A percentile compares a stretch with the other conserved stretches of the same genome.
phyloP scores from a whole-genome alignment of 1,140 invertebrate genomes.

The Ooceraea biroi region DNA sequence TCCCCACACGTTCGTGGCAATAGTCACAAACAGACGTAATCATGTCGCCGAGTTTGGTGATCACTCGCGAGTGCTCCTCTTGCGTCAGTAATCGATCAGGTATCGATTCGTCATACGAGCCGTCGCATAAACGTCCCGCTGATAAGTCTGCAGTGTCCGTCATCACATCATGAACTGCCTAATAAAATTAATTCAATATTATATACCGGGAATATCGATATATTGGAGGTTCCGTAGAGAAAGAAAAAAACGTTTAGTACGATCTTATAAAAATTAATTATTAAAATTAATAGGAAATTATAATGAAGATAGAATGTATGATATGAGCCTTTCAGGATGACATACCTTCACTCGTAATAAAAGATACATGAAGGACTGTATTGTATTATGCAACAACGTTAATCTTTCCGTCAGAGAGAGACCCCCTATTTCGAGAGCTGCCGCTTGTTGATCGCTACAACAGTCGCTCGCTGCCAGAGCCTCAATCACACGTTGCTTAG shows the following conservation, averaged over 20 bases:
- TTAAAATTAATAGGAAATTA: too few relatives aligned
- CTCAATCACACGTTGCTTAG: slow-evolving; percentile 96
- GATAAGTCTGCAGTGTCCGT: slow-evolving; percentile 88
- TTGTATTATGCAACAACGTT: slow-evolving; percentile 91
- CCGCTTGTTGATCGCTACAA: slow-evolving; percentile 85
- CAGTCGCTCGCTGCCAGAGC: slow-evolving; percentile 90
- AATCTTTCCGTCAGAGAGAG: slow-evolving; percentile 93
- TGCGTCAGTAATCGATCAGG: slow-evolving; percentile 90
- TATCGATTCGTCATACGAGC: slow-evolving; percentile 78
- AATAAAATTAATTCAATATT: slow-evolving; percentile 24
- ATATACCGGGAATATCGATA: neutral
- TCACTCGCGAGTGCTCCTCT: slow-evolving; percentile 90
- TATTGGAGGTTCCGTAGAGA: neutral
- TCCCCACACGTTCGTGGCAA: slow-evolving; percentile 95
- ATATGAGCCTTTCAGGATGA: too few relatives aligned
- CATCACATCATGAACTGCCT: slow-evolving; percentile 92
- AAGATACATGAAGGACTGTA: slow-evolving; percentile 86
- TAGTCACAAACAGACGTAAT: slow-evolving; percentile 94
- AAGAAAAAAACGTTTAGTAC: neutral
- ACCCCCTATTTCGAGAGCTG: slow-evolving; percentile 83
- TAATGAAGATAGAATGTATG: too few relatives aligned
- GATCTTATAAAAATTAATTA: slow-evolving; percentile 32
- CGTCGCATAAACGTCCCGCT: slow-evolving; percentile 85
- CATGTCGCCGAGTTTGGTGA: slow-evolving; percentile 91
- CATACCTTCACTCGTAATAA: slow-evolving; percentile 89